Evolutionary conservation across 1,140 invertebrate species (phyloP).

Genomic region (Euwallacea fornicatus): DNA sequence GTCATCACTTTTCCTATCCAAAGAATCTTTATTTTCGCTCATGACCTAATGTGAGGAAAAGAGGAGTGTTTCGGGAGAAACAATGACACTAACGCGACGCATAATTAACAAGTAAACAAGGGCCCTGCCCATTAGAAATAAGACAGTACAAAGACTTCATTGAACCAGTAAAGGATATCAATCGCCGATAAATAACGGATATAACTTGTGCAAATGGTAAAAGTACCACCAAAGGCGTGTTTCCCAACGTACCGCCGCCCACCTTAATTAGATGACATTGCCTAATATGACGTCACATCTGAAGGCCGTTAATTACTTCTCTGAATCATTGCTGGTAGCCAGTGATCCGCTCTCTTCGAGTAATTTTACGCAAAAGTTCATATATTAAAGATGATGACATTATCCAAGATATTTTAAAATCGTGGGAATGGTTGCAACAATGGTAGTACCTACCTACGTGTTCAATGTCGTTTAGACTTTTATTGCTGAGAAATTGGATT

Average conservation of each 20-base stretch:
- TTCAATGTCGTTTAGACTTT: not conserved
- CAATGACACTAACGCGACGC: no score
- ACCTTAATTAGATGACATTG: slow-evolving; percentile 25
- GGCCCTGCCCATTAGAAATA: no score
- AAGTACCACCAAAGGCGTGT: slow-evolving; percentile 17
- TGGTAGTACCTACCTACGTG: not conserved
- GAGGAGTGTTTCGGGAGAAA: no score
- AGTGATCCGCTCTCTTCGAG: not conserved
- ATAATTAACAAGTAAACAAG: no score
- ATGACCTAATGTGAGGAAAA: no score
- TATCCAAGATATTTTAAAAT: slow-evolving; percentile 11
- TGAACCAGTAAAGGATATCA: not conserved
- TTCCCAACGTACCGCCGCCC: slow-evolving; percentile 19
- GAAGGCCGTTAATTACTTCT: slow-evolving; percentile 18
- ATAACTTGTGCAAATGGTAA: not conserved
- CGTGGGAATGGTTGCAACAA: slow-evolving; percentile 14
- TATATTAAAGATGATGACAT: slow-evolving; percentile 17
- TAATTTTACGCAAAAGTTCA: slow-evolving; percentile 4
- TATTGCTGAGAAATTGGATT: not conserved
- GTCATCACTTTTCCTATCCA: no score
- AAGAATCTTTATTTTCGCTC: no score
- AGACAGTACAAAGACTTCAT: not conserved
- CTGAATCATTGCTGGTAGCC: slow-evolving; percentile 8
- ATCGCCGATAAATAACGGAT: slow-evolving; percentile 12
- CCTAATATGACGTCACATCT: slow-evolving; percentile 16